Evolutionary conservation across 2,888 invertebrate genomes (phyloP).

Genomic region (Hermodice carunculata): DNA sequence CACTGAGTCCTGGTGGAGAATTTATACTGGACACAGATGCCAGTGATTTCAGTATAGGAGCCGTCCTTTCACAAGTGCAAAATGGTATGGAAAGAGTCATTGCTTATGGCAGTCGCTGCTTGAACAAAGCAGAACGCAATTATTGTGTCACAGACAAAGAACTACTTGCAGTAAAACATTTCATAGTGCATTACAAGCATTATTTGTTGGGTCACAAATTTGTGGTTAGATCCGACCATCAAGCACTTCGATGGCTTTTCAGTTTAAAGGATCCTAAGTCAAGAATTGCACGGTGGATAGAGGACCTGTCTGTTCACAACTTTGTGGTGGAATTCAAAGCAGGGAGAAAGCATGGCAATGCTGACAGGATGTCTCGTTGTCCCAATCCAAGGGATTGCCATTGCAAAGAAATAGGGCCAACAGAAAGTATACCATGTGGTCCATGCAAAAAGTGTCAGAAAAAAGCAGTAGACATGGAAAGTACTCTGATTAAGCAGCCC

Average conservation of each 20-base stretch:
- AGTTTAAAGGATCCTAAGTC: conserved; percentile 26
- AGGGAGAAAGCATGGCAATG: conserved; percentile 35
- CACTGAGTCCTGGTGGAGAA: no score
- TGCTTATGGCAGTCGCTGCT: conserved; percentile 30
- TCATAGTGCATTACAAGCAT: conserved; percentile 24
- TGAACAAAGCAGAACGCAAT: conserved; percentile 19
- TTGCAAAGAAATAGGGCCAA: background rate
- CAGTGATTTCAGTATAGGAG: no score
- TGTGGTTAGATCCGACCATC: conserved; percentile 28
- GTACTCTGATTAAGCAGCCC: no score
- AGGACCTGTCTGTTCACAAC: conserved; percentile 27
- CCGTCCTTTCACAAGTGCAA: conserved; percentile 31
- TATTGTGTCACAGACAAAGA: conserved; percentile 33
- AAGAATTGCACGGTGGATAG: conserved; percentile 27
- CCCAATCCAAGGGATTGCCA: background rate
- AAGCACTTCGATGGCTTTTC: conserved; percentile 23
- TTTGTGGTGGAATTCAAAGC: conserved; percentile 34
- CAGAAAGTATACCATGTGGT: background rate
- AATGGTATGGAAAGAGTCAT: conserved; percentile 26
- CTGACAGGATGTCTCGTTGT: conserved; percentile 34
- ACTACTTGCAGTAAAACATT: conserved; percentile 27
- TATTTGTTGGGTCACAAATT: conserved; percentile 31
- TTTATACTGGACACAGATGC: no score
- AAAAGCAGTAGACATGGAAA: background rate
- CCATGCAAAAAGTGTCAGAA: background rate